Evolutionary conservation across 2,888 invertebrate genomes (phyloP).

Genomic region (Helobdella robusta): DNA sequence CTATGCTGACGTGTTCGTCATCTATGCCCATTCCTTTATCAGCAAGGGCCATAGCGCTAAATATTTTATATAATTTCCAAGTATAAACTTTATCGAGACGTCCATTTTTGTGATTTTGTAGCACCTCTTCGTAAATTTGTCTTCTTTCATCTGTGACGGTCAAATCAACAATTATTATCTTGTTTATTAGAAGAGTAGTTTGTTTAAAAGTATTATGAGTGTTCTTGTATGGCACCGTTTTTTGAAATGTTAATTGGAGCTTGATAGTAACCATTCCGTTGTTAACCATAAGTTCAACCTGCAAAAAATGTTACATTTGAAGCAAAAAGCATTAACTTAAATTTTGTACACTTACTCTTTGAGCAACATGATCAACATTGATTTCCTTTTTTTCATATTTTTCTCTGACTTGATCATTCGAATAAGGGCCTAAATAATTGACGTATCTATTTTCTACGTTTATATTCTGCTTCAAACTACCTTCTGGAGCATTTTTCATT

Average conservation of each 20-base stretch:
- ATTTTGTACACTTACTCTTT: constrained; percentile 29
- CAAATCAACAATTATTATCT: constrained; percentile 46
- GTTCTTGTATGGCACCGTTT: constrained; percentile 44
- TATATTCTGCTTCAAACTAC: constrained; percentile 35
- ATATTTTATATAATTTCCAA: constrained; percentile 44
- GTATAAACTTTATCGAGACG: constrained; percentile 43
- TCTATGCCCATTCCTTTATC: constrained; percentile 36
- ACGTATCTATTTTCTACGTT: constrained; percentile 37
- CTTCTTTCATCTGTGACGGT: constrained; percentile 44
- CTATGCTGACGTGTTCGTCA: constrained; percentile 22
- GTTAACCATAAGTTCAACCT: constrained; percentile 33
- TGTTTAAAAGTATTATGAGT: constrained; percentile 47
- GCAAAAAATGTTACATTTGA: neutral
- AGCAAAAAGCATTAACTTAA: neutral
- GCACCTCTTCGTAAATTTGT: constrained; percentile 34
- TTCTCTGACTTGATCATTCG: constrained; percentile 24
- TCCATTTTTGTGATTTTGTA: constrained; percentile 21
- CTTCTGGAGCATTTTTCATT: constrained; percentile 30
- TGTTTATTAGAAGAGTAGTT: constrained; percentile 45
- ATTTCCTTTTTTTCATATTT: constrained; percentile 30
- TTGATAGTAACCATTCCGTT: constrained; percentile 35
- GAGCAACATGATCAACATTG: constrained; percentile 37
- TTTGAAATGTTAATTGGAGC: constrained; percentile 45
- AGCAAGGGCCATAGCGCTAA: constrained; percentile 44
- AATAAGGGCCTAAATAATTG: constrained; percentile 35